These are phyloP conservation scores for Bothrops jararaca DNA, from an alignment of 2,113 vertebrate species.

Conservation along the genomic window DNA sequence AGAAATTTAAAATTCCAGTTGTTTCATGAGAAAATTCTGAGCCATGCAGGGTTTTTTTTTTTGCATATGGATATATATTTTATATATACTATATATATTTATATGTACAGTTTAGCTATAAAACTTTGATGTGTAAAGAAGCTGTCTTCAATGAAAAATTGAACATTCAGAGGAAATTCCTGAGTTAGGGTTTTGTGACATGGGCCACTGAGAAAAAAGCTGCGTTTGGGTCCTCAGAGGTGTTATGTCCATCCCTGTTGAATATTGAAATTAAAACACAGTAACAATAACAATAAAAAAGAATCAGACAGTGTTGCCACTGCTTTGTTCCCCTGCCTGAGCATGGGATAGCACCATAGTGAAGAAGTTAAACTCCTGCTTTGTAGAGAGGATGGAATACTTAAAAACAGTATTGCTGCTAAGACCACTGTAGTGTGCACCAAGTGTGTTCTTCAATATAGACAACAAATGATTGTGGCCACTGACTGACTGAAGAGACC, in stretches of 20 bases:
- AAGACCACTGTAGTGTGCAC: conserved; percentile 87
- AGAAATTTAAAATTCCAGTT: conserved; percentile 84
- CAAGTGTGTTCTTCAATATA: conserved; percentile 72
- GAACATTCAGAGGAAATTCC: conserved; percentile 99
- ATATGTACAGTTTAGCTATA: conserved; percentile 90
- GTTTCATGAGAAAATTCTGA: conserved; percentile 83
- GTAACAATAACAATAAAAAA: conserved; percentile 40
- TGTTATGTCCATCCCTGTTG: conserved; percentile 86
- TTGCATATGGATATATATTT: conserved; percentile 94
- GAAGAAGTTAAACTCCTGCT: conserved; percentile 77
- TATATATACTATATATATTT: conserved; percentile 82
- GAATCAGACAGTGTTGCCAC: conserved; percentile 82
- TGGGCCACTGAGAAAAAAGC: conserved; percentile 89
- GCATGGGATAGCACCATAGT: conserved; percentile 85
- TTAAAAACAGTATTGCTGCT: conserved; percentile 83
- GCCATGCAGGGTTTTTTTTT: conserved; percentile 79
- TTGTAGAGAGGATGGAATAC: conserved; percentile 76
- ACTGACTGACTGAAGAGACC: conserved; percentile 80
- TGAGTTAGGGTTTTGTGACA: conserved; percentile 98
- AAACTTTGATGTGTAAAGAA: conserved; percentile 89
- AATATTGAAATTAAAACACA: conserved; percentile 81
- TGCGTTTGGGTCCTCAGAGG: conserved; percentile 91
- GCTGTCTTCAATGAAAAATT: conserved; percentile 89
- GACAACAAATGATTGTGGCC: conserved; percentile 81
- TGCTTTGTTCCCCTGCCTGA: conserved; percentile 75